These are phyloP conservation scores for Myrmecobius fasciatus DNA, from an alignment of 2,113 vertebrate species.

Conservation along the genomic window DNA sequence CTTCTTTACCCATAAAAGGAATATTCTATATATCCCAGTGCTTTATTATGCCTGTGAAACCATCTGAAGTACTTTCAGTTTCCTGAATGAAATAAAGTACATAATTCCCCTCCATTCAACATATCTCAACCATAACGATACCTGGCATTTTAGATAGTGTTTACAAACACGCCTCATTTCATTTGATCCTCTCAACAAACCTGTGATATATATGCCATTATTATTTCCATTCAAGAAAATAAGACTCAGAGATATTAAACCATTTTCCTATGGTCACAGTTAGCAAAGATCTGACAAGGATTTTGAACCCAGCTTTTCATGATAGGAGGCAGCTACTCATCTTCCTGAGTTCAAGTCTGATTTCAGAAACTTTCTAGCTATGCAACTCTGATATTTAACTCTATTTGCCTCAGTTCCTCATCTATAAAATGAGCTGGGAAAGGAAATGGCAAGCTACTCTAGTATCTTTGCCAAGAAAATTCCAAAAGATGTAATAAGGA, in stretches of 20 bases:
- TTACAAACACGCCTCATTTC: background rate
- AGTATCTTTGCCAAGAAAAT: too few species aligned
- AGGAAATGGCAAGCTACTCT: too few species aligned
- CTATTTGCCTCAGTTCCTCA: too few species aligned
- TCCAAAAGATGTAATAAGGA: too few species aligned
- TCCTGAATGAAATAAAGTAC: background rate
- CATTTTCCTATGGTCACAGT: background rate
- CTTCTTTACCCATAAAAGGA: background rate
- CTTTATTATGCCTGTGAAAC: conserved; percentile 32
- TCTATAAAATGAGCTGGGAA: too few species aligned
- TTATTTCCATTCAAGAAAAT: background rate
- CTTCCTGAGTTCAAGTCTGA: too few species aligned
- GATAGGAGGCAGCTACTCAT: too few species aligned
- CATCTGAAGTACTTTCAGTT: conserved; percentile 2
- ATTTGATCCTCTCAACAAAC: background rate
- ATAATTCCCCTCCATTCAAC: background rate
- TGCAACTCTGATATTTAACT: too few species aligned
- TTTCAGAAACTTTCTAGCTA: too few species aligned
- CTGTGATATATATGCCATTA: background rate
- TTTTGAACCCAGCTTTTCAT: background rate
- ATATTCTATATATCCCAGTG: background rate
- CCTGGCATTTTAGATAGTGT: background rate
- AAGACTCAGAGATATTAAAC: background rate
- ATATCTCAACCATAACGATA: background rate
- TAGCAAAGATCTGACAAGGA: background rate